Conservation (phyloP, 1,140 invertebrate genomes). For the Heliconius melpomene region DNA sequence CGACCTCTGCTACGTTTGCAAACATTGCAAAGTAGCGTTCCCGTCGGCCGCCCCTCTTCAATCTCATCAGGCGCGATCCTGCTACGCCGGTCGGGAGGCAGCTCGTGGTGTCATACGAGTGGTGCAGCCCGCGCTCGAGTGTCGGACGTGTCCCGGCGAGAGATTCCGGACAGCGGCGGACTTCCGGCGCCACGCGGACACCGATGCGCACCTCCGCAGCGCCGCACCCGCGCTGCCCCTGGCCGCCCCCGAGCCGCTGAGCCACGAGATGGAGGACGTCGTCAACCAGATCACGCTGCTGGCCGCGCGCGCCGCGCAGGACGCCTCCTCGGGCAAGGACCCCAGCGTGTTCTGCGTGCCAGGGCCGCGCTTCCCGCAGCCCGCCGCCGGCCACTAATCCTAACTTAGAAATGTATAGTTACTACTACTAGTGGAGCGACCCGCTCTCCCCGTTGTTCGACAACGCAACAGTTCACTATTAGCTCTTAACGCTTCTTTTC, state of each 20-base stretch:
- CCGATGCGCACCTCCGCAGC: conserved; percentile 80
- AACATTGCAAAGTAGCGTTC: conserved; percentile 92
- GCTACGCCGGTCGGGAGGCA: conserved; percentile 85
- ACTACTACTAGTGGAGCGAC: conserved; percentile 70
- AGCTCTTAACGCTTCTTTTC: conserved; percentile 79
- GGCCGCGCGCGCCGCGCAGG: conserved; percentile 85
- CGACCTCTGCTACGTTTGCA: conserved; percentile 92
- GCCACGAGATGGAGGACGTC: conserved; percentile 91
- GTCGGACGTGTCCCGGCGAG: conserved; percentile 85
- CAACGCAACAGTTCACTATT: conserved; percentile 81
- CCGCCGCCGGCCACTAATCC: conserved; percentile 82
- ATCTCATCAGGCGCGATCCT: conserved; percentile 85
- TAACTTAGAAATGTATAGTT: conserved; percentile 79
- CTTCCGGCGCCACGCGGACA: conserved; percentile 86
- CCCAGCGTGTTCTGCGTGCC: conserved; percentile 82
- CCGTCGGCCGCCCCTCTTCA: conserved; percentile 87
- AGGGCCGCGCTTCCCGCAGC: conserved; percentile 79
- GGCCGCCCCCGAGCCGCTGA: conserved; percentile 82
- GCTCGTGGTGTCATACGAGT: conserved; percentile 84
- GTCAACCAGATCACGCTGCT: conserved; percentile 91
- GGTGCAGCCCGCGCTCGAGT: conserved; percentile 87
- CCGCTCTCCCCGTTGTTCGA: conserved; percentile 78
- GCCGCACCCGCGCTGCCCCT: conserved; percentile 55
- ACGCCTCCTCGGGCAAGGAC: conserved; percentile 70
- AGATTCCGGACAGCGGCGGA: conserved; percentile 83